Percentiles rank a stretch among this genome's conserved stretches.
phyloP scores from a whole-genome alignment of 2,797 vertebrate genomes.

The Tarsius wallacei region DNA sequence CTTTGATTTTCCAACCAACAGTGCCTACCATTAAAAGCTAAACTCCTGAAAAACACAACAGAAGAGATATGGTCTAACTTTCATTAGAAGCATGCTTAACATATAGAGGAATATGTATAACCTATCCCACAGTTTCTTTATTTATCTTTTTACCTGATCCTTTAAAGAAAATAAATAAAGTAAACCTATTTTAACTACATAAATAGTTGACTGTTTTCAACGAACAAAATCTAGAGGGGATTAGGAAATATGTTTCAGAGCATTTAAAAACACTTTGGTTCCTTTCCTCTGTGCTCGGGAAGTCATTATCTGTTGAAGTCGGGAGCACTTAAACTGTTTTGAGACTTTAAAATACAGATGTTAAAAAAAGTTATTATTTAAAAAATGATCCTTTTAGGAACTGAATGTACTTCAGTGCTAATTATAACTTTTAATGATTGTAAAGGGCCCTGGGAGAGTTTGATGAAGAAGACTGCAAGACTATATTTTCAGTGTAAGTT shows the following conservation, averaged over 20 bases:
- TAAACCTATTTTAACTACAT: background rate
- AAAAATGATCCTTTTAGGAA: slow-evolving; percentile 82
- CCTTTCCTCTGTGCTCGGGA: slow-evolving; percentile 37
- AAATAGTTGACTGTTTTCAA: slow-evolving; percentile 41
- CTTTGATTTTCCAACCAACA: background rate
- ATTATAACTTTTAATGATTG: slow-evolving; percentile 78
- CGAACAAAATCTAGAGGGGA: slow-evolving; percentile 45
- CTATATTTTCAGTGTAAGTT: slow-evolving; percentile 58
- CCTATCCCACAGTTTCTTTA: background rate
- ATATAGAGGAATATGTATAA: background rate
- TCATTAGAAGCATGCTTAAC: background rate
- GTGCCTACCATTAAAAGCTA: background rate
- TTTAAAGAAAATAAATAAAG: background rate
- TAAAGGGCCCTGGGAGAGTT: slow-evolving; percentile 63
- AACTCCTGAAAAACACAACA: background rate
- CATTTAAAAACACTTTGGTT: slow-evolving; percentile 67
- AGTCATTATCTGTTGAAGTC: slow-evolving; percentile 58
- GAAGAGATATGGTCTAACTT: background rate
- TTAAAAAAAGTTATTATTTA: slow-evolving; percentile 81
- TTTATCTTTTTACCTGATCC: background rate
- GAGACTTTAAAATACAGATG: slow-evolving; percentile 77
- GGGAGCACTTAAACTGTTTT: slow-evolving; percentile 58
- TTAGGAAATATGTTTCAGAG: slow-evolving; percentile 51
- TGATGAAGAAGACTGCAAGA: slow-evolving; percentile 66
- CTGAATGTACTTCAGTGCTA: slow-evolving; percentile 66